A percentile compares a stretch with the other conserved stretches of the same genome.
Evolutionary conservation across 2,888 invertebrate genomes (phyloP).

Genomic region (Cosmorhoe ocellata): DNA sequence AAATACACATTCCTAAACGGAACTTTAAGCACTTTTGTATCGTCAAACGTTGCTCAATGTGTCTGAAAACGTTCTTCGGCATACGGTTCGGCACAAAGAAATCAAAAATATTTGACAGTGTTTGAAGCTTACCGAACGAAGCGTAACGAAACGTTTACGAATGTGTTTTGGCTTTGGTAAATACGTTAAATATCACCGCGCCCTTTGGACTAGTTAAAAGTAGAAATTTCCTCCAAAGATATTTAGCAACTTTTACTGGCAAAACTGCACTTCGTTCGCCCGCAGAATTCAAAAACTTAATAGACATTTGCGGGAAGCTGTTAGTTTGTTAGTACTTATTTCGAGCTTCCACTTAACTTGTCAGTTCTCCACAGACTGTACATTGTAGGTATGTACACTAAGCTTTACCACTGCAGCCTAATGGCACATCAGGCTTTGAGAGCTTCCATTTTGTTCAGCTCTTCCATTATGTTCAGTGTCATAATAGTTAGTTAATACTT

Average conservation of each 20-base stretch:
- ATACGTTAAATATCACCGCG: no score
- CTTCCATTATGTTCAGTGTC: background rate
- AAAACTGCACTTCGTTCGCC: constrained; percentile 1
- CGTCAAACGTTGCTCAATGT: no score
- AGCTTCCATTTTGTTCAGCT: constrained; percentile 4
- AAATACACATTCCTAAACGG: no score
- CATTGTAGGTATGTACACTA: background rate
- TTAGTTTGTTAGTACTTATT: constrained; percentile 11
- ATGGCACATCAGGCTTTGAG: constrained; percentile 14
- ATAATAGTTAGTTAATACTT: background rate
- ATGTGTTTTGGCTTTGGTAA: no score
- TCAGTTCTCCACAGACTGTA: constrained; percentile 1
- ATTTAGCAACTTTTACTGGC: constrained; percentile 4
- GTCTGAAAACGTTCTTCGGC: no score
- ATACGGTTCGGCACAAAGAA: no score
- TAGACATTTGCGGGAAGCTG: constrained; percentile 3
- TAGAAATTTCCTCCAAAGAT: constrained; percentile 5
- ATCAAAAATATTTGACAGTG: no score
- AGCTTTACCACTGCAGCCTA: constrained; percentile 8
- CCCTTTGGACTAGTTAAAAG: no score
- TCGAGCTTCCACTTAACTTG: constrained; percentile 14
- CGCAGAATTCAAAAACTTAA: background rate
- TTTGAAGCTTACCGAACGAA: no score
- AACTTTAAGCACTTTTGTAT: no score
- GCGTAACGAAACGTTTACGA: no score